A percentile compares a stretch with the other conserved stretches of the same genome.
phyloP scores from a whole-genome alignment of 2,113 vertebrate genomes.

The Chascanopsetta lugubris region DNA sequence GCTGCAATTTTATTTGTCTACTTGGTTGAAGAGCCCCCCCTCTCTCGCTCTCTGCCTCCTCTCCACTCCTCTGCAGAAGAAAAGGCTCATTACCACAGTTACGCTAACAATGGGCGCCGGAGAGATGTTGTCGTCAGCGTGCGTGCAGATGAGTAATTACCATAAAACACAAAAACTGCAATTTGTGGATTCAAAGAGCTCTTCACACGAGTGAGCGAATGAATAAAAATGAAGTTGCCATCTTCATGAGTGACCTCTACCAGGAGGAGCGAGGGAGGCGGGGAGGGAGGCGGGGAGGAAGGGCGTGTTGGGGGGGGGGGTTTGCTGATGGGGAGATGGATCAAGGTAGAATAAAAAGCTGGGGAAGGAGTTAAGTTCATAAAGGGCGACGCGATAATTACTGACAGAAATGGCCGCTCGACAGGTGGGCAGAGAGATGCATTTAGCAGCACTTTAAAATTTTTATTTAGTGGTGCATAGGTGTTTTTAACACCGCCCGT shows the following conservation, averaged over 20 bases:
- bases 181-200: constrained; percentile 56
- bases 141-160: constrained; percentile 56
- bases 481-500: constrained; percentile 44
- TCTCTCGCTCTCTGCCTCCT: constrained; percentile 8
- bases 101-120: constrained; percentile 27
- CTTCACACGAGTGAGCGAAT: constrained; percentile 63
- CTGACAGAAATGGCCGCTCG: constrained; percentile 61
- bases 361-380: constrained; percentile 46
- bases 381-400: constrained; percentile 66
- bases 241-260: constrained; percentile 61
- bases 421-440: constrained; percentile 60
- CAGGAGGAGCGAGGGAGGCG: constrained; percentile 24
- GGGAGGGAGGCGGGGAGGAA: constrained; percentile 10
- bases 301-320: constrained; percentile 12
- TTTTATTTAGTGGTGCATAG: constrained; percentile 64
- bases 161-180: constrained; percentile 53
- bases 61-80: constrained; percentile 13
- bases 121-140: constrained; percentile 42
- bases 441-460: constrained; percentile 61
- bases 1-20: not conserved
- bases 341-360: constrained; percentile 50
- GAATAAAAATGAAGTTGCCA: constrained; percentile 65
- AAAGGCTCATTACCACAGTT: constrained; percentile 37
- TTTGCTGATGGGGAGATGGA: constrained; percentile 13
- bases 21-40: constrained; percentile 19